These are phyloP conservation scores for Heteromurus nitidus DNA, from an alignment of 2,888 invertebrate species.

Conservation along the genomic window DNA sequence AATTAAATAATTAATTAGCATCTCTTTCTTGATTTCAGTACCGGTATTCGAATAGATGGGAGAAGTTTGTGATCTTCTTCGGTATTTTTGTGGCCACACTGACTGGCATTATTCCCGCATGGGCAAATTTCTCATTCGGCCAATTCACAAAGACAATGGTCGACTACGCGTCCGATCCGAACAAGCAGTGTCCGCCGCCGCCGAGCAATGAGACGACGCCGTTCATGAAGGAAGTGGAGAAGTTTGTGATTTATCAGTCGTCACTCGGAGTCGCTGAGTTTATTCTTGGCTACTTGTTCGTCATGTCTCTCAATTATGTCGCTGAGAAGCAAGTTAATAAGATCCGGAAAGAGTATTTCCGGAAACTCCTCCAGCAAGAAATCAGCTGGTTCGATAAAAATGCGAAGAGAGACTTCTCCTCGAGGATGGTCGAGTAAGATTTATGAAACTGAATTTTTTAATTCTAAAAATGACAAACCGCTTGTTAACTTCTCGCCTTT, in stretches of 20 bases:
- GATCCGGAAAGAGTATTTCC: slow-evolving; percentile 75
- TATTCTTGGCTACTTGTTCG: slow-evolving; percentile 66
- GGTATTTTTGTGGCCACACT: slow-evolving; percentile 21
- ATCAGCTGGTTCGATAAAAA: slow-evolving; percentile 76
- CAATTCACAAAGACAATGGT: slow-evolving; percentile 69
- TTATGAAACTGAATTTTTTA: background rate
- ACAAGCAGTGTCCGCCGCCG: slow-evolving; percentile 58
- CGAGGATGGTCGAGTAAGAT: slow-evolving; percentile 77
- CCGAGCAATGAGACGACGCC: slow-evolving; percentile 47
- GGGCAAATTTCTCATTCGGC: slow-evolving; percentile 66
- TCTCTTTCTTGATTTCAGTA: slow-evolving; percentile 41
- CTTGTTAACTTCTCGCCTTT: background rate
- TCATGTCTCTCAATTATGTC: slow-evolving; percentile 66
- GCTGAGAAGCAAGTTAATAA: slow-evolving; percentile 73
- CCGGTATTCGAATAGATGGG: slow-evolving; percentile 58
- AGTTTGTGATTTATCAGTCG: slow-evolving; percentile 60
- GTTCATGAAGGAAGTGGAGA: slow-evolving; percentile 68
- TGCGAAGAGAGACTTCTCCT: slow-evolving; percentile 76
- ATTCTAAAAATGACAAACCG: background rate
- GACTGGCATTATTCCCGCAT: slow-evolving; percentile 59
- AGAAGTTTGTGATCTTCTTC: slow-evolving; percentile 44
- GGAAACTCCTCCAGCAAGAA: slow-evolving; percentile 75
- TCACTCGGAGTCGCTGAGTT: slow-evolving; percentile 55
- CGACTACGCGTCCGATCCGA: slow-evolving; percentile 51
- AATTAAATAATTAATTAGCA: background rate